phyloP scores from a whole-genome alignment of 2,888 invertebrate genomes.

The Priocnemis perturbator region DNA sequence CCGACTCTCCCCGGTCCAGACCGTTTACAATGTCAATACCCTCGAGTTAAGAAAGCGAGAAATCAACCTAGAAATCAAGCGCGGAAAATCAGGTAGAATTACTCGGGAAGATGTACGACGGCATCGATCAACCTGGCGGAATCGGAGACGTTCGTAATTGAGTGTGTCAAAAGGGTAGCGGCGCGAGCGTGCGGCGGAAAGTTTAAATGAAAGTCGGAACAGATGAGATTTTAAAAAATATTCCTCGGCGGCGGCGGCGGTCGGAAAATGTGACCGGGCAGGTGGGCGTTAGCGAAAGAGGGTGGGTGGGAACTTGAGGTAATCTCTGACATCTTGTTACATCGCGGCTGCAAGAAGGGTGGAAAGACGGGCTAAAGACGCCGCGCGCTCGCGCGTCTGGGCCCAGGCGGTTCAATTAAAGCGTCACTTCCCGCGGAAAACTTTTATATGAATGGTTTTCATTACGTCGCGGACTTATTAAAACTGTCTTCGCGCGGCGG shows the following conservation, averaged over 20 bases:
- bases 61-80: no score
- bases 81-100: no score
- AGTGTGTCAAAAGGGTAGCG: no score
- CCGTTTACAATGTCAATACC: no score
- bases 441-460: slow-evolving; percentile 73
- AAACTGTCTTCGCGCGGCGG: slow-evolving; percentile 57
- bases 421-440: slow-evolving; percentile 66
- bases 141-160: no score
- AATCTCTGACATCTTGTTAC: slow-evolving; percentile 59
- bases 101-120: no score
- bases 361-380: slow-evolving; percentile 21
- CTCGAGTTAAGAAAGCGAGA: no score
- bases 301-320: slow-evolving; percentile 20
- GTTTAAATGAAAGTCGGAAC: slow-evolving; percentile 54
- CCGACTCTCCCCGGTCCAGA: no score
- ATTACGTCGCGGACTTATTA: slow-evolving; percentile 72
- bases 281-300: not conserved
- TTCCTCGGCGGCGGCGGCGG: slow-evolving; percentile 6
- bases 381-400: slow-evolving; percentile 36
- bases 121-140: no score
- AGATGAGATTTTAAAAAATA: slow-evolving; percentile 16
- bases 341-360: slow-evolving; percentile 27
- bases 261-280: not conserved
- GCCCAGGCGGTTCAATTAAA: slow-evolving; percentile 67
- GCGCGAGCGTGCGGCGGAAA: slow-evolving; percentile 34